Conservation (phyloP, 2,797 vertebrate genomes). For the Acanthurus leucopareius region DNA sequence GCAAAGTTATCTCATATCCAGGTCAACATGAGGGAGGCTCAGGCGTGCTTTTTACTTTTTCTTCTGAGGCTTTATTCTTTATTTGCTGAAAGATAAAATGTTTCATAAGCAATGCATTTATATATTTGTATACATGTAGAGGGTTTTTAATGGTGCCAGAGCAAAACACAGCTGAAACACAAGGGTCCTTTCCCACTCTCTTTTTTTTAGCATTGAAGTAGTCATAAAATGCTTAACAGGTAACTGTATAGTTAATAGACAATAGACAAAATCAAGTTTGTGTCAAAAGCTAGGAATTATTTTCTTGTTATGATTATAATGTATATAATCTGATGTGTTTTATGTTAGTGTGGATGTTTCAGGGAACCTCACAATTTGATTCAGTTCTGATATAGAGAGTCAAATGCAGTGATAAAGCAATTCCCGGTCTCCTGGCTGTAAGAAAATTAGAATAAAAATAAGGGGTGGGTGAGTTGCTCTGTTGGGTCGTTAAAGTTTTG, state of each 20-base stretch:
- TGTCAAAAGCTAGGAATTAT: background rate
- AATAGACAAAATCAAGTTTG: background rate
- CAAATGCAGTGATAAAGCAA: too few relatives aligned
- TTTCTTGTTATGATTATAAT: background rate
- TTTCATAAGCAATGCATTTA: background rate
- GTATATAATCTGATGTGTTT: background rate
- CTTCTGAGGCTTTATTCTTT: background rate
- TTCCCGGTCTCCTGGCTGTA: too few relatives aligned
- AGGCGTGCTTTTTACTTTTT: background rate
- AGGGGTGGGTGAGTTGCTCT: too few relatives aligned
- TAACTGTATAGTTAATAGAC: background rate
- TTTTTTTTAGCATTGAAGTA: background rate
- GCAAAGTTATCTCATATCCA: constrained; percentile 56
- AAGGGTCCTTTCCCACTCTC: background rate
- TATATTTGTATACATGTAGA: background rate
- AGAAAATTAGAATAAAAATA: too few relatives aligned
- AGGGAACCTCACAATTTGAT: too few relatives aligned
- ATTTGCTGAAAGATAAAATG: background rate
- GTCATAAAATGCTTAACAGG: background rate
- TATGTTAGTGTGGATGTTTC: too few relatives aligned
- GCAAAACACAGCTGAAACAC: background rate
- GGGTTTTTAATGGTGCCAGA: background rate
- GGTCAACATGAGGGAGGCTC: constrained; percentile 52
- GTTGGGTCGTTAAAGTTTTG: too few relatives aligned
- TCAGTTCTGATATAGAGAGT: too few relatives aligned